Percentiles rank a stretch among this genome's conserved stretches.
Evolutionary conservation across 2,113 vertebrate species (phyloP).

Genomic region (Neofelis nebulosa): DNA sequence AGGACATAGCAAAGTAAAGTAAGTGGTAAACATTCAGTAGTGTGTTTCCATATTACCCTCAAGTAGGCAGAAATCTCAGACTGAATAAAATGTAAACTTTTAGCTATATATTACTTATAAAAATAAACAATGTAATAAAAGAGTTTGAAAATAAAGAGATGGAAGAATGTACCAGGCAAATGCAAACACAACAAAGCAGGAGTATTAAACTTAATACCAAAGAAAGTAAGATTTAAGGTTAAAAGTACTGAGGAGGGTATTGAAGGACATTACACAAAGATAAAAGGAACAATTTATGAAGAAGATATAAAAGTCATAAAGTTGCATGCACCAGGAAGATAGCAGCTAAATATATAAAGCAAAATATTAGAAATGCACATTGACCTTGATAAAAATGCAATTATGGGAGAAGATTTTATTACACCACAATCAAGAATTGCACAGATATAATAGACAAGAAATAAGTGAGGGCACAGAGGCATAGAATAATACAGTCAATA

Average conservation of each 20-base stretch:
- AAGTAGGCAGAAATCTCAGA: not conserved
- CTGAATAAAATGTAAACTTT: not conserved
- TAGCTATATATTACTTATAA: not conserved
- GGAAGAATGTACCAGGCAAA: not conserved
- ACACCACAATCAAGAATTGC: constrained; percentile 56
- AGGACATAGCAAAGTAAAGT: not conserved
- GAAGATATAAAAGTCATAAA: constrained; percentile 76
- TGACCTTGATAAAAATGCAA: constrained; percentile 79
- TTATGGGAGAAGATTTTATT: constrained; percentile 71
- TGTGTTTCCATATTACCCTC: not conserved
- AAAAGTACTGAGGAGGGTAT: constrained; percentile 48
- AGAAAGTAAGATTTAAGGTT: constrained; percentile 39
- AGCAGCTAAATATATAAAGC: constrained; percentile 75
- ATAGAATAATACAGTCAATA: constrained; percentile 71
- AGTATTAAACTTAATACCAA: not conserved
- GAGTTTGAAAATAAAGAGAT: not conserved
- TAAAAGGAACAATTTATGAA: constrained; percentile 75
- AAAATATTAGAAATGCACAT: constrained; percentile 78
- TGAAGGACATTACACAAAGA: constrained; percentile 63
- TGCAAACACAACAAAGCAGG: not conserved
- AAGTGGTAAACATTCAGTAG: not conserved
- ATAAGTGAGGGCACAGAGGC: constrained; percentile 62
- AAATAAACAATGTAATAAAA: not conserved
- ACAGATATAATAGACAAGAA: constrained; percentile 71
- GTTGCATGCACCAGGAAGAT: constrained; percentile 59